Percentiles rank a stretch among this genome's conserved stretches.
Evolutionary conservation across 2,797 vertebrate genomes (phyloP).

Genomic region (Dermochelys coriacea): DNA sequence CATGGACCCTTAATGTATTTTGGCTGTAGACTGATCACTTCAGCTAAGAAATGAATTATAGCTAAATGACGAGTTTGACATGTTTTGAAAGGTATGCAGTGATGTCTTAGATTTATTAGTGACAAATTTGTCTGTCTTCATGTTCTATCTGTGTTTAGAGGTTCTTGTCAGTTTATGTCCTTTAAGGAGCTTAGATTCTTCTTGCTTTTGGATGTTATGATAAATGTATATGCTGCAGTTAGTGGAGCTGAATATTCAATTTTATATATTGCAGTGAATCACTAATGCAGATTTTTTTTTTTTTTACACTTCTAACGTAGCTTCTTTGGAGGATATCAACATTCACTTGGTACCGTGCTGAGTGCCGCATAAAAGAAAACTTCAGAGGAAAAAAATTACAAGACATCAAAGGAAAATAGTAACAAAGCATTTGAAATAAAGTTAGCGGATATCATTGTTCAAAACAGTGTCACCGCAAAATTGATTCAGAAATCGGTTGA

Average conservation of each 20-base stretch:
- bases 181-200: conserved; percentile 1
- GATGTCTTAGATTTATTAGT: conserved; percentile 55
- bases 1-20: neutral
- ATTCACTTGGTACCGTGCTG: neutral
- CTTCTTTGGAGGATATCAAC: neutral
- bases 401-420: neutral
- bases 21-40: conserved; percentile 14
- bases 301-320: no score
- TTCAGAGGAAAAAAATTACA: neutral
- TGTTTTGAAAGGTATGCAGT: conserved; percentile 16
- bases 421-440: neutral
- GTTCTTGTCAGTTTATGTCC: neutral
- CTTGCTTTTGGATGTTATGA: neutral
- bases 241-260: neutral
- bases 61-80: conserved; percentile 54
- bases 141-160: neutral
- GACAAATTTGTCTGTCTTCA: neutral
- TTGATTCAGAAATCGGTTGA: neutral
- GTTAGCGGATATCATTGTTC: neutral
- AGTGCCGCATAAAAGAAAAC: neutral
- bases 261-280: neutral
- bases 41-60: conserved; percentile 49
- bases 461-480: neutral
- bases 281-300: accelerated
- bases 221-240: neutral